Percentiles rank a stretch among this genome's conserved stretches.
Conservation (phyloP, 1,140 invertebrate genomes). For the Scaptomyza montana region DNA sequence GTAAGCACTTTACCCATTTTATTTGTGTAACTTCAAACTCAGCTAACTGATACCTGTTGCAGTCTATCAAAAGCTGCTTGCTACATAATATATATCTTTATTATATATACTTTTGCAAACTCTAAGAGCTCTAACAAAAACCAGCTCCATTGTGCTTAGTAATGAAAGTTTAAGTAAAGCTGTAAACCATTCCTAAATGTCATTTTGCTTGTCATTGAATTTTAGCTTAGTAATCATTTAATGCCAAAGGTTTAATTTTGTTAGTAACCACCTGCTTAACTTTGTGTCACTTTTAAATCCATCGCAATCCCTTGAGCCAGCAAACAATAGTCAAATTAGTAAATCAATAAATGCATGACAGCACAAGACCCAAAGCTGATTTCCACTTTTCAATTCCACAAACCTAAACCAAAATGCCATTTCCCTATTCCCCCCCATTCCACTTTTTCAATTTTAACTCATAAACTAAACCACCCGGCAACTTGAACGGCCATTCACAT, state of each 20-base stretch:
- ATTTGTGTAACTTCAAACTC: too few relatives aligned
- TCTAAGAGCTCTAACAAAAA: too few relatives aligned
- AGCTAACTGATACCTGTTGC: too few relatives aligned
- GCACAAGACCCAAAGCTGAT: slow-evolving; percentile 17
- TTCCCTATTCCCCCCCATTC: background rate
- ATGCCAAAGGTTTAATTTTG: slow-evolving; percentile 1
- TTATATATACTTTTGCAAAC: too few relatives aligned
- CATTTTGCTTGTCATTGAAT: background rate
- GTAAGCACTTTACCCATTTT: too few relatives aligned
- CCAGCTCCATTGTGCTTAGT: too few relatives aligned
- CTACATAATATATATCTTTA: too few relatives aligned
- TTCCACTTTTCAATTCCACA: background rate
- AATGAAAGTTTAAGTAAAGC: too few relatives aligned
- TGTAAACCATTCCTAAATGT: background rate
- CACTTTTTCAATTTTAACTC: slow-evolving; percentile 18
- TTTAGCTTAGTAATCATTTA: background rate
- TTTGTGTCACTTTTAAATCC: slow-evolving; percentile 12
- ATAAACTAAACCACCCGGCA: slow-evolving; percentile 35
- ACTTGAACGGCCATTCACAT: slow-evolving; percentile 36
- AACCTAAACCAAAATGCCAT: background rate
- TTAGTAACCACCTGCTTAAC: slow-evolving; percentile 9
- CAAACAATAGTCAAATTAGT: slow-evolving; percentile 52
- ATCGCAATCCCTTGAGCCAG: slow-evolving; percentile 1
- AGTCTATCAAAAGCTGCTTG: too few relatives aligned
- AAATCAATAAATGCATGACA: slow-evolving; percentile 41